Base-by-base conservation (phyloP, 2,888 invertebrate genomes). In the Drosophila seclusa region DNA sequence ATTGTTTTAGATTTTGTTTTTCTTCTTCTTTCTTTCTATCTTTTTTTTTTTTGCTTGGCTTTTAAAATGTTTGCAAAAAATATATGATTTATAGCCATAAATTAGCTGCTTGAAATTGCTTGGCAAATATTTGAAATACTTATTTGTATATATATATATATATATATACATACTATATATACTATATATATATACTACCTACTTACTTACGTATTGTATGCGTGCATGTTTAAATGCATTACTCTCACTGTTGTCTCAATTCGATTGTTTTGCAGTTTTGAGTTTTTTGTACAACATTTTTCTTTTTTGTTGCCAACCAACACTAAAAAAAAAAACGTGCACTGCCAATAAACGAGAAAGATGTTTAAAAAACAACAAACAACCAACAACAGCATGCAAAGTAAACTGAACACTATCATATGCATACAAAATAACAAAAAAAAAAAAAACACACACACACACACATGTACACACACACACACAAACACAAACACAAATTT, bases 301-400 rank as follows among this genome's bases (percentile, higher is more conserved):
- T 34, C 11, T 48, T 74, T 68, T 34, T 38, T 54, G 50, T 48
- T 58, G 34, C 36, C n/a, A 58, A 18, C 21, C 38, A 63, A 55
- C 42, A 38, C 48, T 57, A 27, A 62, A 64, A 70, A 59, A 77
- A 70, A 81, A 76, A 84, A 87, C 77, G 77, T 88, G 83, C 87
- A 83, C 83, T 83, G 83, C 83, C 83, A 83, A 76, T 58, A 86
- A 79, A 83, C 48, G 55, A 70, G 55, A 66, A 62, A 52, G 66
- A 60, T 62, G 42, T 71, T 75, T 67, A 71, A 68, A 31, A 63
- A 38, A 60, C 38, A 72, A 57, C 10, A 29, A 18, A 38, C 18
- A 72, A 57, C 10, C n/a, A 18, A 38, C 18, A 55, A 38, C 7
- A 16, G 55, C 57, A 57, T 21, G 29, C 57, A 29, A 66, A 72